phyloP scores from a whole-genome alignment of 1,140 invertebrate genomes.

The Pemphigus obesinymphae region DNA sequence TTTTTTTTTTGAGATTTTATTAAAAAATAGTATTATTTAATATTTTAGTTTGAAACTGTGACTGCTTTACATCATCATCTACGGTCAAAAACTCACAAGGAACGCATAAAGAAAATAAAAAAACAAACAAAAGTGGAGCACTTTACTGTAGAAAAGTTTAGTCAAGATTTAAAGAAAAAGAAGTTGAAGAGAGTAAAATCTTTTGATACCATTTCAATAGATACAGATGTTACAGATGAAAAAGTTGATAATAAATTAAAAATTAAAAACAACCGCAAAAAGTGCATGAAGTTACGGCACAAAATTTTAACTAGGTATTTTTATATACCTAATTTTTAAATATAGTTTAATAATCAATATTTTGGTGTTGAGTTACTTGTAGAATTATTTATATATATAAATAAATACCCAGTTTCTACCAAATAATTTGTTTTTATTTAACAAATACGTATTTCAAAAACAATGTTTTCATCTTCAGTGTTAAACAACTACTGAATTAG shows the following conservation, averaged over 20 bases:
- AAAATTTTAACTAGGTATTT: constrained; percentile 34
- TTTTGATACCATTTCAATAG: constrained; percentile 10
- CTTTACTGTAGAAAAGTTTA: constrained; percentile 11
- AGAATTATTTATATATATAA: too few species aligned
- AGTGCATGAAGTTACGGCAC: constrained; percentile 20
- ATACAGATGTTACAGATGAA: constrained; percentile 17
- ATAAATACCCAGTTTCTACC: too few species aligned
- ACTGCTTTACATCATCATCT: constrained; percentile 16
- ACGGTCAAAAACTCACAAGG: constrained; percentile 25
- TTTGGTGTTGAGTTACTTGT: too few species aligned
- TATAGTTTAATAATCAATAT: not conserved
- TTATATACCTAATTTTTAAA: too few species aligned
- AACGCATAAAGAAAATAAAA: constrained; percentile 24
- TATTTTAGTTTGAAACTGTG: constrained; percentile 26
- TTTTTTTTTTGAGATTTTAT: too few species aligned
- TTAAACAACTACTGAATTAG: too few species aligned
- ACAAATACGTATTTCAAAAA: too few species aligned
- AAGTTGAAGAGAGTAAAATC: constrained; percentile 21
- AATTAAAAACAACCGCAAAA: constrained; percentile 15
- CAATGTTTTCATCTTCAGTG: too few species aligned
- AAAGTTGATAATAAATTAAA: constrained; percentile 7
- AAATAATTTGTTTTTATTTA: too few species aligned
- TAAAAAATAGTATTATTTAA: not conserved
- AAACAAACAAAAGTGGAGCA: constrained; percentile 23
- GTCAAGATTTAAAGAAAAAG: constrained; percentile 24